A percentile compares a stretch with the other conserved stretches of the same genome.
Evolutionary conservation across 2,888 invertebrate genomes (phyloP).

Genomic region (Drosophila nr. fundita): DNA sequence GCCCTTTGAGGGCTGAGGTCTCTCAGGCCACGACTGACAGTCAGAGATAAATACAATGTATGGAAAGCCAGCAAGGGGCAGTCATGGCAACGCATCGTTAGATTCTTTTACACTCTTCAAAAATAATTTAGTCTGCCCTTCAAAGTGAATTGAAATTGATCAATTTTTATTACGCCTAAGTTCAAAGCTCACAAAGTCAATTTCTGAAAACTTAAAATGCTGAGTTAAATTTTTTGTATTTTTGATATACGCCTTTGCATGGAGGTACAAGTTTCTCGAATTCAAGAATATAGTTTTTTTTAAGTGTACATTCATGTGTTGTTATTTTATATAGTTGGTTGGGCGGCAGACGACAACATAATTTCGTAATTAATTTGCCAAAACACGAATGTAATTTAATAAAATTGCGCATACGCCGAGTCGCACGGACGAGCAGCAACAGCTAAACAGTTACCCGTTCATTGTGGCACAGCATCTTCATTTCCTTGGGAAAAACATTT

Average conservation of each 20-base stretch:
- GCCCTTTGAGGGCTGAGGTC: slow-evolving; percentile 7
- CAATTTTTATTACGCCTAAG: not conserved
- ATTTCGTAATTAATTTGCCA: slow-evolving; percentile 82
- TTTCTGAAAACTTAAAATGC: not conserved
- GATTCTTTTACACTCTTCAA: slow-evolving; percentile 3
- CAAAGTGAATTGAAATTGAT: not conserved
- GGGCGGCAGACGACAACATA: slow-evolving; percentile 76
- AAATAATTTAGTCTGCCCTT: not conserved
- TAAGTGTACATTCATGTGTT: slow-evolving; percentile 14
- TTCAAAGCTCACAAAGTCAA: not conserved
- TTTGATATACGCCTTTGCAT: not conserved
- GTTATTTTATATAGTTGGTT: slow-evolving; percentile 56
- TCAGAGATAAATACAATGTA: slow-evolving; percentile 73
- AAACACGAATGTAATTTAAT: slow-evolving; percentile 82
- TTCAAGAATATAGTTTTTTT: not conserved
- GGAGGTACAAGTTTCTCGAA: not conserved
- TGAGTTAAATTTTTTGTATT: not conserved
- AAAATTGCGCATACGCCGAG: slow-evolving; percentile 80
- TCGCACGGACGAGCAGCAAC: slow-evolving; percentile 25
- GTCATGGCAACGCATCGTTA: slow-evolving; percentile 29
- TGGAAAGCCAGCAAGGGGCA: slow-evolving; percentile 29
- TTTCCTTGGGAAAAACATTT: slow-evolving; percentile 65
- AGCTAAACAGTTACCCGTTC: slow-evolving; percentile 27
- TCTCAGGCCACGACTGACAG: slow-evolving; percentile 51
- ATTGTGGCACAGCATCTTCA: slow-evolving; percentile 58